phyloP scores from a whole-genome alignment of 35 echinoderm and acorn worm genomes.

The Heliocidaris tuberculata region DNA sequence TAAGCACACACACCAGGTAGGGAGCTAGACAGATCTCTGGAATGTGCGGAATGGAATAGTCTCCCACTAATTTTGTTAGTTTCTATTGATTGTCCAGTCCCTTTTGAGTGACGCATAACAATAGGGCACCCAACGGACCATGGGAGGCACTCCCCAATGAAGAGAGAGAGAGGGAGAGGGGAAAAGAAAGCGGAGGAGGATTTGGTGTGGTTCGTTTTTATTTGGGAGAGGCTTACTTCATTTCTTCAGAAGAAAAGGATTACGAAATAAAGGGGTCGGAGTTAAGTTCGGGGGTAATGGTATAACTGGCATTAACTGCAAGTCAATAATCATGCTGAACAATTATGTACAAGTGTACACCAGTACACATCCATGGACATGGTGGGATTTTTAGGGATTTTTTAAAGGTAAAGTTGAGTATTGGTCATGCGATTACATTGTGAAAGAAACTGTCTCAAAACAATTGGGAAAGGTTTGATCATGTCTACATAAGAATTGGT shows the following conservation, averaged over 20 bases:
- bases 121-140: neutral
- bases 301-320: neutral
- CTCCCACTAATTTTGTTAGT: neutral
- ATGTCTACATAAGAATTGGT: too few species aligned
- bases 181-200: neutral
- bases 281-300: neutral
- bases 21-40: neutral
- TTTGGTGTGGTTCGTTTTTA: neutral
- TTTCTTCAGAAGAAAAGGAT: neutral
- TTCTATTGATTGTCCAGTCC: neutral
- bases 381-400: too few species aligned
- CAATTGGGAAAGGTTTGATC: too few species aligned
- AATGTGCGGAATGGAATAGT: neutral
- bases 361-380: too few species aligned
- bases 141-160: neutral
- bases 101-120: constrained; percentile 15
- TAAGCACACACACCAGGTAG: neutral
- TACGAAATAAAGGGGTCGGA: neutral
- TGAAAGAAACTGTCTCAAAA: too few species aligned
- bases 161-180: neutral
- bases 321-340: neutral
- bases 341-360: too few species aligned
- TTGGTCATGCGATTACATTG: too few species aligned
- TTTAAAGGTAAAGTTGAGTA: too few species aligned
- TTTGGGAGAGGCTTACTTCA: neutral